Conservation (phyloP, 2,888 invertebrate genomes). For the Globia sparganii region DNA sequence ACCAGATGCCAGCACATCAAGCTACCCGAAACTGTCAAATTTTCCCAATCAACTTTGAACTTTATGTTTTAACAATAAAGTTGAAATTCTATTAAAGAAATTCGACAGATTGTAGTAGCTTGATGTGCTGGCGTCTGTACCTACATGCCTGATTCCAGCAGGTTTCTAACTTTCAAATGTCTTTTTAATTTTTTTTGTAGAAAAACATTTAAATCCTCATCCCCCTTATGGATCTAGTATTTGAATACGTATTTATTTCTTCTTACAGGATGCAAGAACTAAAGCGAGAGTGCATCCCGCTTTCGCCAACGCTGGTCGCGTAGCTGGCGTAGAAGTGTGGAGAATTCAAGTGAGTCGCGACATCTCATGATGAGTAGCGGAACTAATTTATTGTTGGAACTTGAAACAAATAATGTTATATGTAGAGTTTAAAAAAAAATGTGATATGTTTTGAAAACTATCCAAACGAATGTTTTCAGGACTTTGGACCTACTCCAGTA, state of each 20-base stretch:
- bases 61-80: too few species aligned
- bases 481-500: slow-evolving; percentile 94
- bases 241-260: slow-evolving; percentile 16
- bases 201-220: neutral
- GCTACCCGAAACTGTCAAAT: too few species aligned
- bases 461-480: slow-evolving; percentile 83
- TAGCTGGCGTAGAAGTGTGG: slow-evolving; percentile 94
- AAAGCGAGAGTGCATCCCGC: slow-evolving; percentile 91
- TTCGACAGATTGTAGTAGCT: too few species aligned
- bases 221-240: neutral
- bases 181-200: too few species aligned
- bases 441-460: too few species aligned
- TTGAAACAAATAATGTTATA: too few species aligned
- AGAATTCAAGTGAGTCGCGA: slow-evolving; percentile 93
- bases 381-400: neutral
- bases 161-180: too few species aligned
- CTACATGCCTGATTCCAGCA: too few species aligned
- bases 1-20: too few species aligned
- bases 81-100: too few species aligned
- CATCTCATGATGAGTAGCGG: slow-evolving; percentile 49
- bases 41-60: too few species aligned
- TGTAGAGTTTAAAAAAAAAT: neutral
- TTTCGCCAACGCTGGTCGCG: slow-evolving; percentile 93
- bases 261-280: slow-evolving; percentile 80
- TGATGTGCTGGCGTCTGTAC: too few species aligned